Conservation (phyloP, 2,113 vertebrate species). For the Lota lota region DNA sequence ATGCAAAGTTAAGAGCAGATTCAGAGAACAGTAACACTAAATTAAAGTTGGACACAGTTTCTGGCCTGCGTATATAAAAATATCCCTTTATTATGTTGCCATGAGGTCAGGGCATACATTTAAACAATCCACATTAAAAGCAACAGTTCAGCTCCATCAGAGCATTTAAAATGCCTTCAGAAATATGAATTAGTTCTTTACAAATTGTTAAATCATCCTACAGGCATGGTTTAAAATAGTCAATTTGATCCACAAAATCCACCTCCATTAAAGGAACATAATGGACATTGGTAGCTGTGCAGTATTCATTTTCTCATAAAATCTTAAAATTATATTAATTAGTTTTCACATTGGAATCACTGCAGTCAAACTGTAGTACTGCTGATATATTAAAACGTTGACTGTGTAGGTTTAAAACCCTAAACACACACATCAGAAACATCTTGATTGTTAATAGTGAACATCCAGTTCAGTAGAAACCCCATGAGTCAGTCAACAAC, state of each 20-base stretch:
- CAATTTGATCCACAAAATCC: no score
- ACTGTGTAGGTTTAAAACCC: slow-evolving; percentile 11
- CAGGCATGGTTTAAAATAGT: no score
- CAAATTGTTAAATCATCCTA: no score
- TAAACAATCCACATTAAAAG: neutral
- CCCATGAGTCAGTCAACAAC: no score
- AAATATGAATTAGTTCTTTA: neutral
- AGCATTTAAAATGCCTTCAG: neutral
- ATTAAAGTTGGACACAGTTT: no score
- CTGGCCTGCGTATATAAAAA: no score
- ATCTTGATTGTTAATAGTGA: neutral
- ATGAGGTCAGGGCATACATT: neutral
- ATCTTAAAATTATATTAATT: neutral
- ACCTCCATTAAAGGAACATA: no score
- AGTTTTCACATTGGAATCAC: slow-evolving; percentile 18
- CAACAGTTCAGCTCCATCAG: neutral
- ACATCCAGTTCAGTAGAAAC: no score
- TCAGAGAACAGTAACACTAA: no score
- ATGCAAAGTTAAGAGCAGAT: no score
- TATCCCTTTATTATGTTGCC: no score
- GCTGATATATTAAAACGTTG: slow-evolving; percentile 2
- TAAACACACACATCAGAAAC: slow-evolving; percentile 37
- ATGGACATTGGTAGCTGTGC: no score
- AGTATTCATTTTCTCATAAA: neutral
- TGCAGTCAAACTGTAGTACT: neutral